A percentile compares a stretch with the other conserved stretches of the same genome.
phyloP scores from a whole-genome alignment of 37 sponge, comb jelly and placozoan genomes.

The Mnemiopsis leidyi region DNA sequence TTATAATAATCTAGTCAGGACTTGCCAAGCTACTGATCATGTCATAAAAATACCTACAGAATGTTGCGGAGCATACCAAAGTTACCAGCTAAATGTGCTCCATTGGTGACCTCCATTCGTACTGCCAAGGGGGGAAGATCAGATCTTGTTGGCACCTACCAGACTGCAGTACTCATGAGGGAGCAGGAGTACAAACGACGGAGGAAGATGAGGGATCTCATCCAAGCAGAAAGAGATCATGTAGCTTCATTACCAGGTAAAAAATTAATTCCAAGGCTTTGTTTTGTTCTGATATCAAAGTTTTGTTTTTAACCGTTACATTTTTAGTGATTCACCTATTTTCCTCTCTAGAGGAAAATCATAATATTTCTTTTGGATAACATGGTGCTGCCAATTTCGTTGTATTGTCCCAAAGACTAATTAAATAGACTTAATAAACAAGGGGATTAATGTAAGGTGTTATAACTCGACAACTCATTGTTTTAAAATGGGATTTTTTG shows the following conservation, averaged over 20 bases:
- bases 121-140: neutral
- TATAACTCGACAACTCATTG: no score
- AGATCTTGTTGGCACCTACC: neutral
- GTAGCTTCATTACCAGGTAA: slow-evolving; percentile 56
- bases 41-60: no score
- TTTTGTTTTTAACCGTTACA: neutral
- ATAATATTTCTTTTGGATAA: no score
- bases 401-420: no score
- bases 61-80: neutral
- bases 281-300: neutral
- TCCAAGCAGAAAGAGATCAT: slow-evolving; percentile 17
- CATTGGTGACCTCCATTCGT: neutral
- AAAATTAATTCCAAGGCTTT: neutral
- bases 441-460: no score
- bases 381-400: no score
- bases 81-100: neutral
- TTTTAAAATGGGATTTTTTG: no score
- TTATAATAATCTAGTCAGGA: no score
- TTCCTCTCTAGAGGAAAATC: no score
- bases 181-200: slow-evolving; percentile 8
- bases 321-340: no score
- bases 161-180: neutral
- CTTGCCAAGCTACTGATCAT: no score
- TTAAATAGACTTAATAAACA: no score
- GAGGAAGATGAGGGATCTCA: neutral